Evolutionary conservation across 2,797 vertebrate genomes (phyloP).

Genomic region (Caiman crocodilus): DNA sequence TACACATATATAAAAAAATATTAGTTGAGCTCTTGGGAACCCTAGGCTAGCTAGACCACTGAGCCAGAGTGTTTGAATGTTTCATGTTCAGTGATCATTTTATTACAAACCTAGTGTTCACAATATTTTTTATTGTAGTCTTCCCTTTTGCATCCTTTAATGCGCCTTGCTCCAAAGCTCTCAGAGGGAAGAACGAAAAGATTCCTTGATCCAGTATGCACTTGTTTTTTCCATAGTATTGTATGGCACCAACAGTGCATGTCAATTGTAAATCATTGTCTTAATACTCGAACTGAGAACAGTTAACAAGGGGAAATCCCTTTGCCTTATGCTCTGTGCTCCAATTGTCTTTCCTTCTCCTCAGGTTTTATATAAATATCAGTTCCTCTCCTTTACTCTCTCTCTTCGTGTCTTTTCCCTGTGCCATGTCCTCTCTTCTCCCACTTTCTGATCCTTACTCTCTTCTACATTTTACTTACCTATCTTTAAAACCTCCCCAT

Average conservation of each 20-base stretch:
- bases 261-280: not conserved
- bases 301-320: not conserved
- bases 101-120: not conserved
- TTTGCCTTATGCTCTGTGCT: not conserved
- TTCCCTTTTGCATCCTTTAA: slow-evolving; percentile 29
- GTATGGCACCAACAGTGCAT: not conserved
- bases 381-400: not conserved
- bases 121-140: not conserved
- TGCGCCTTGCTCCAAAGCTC: slow-evolving; percentile 56
- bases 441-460: not conserved
- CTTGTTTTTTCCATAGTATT: not conserved
- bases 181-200: slow-evolving; percentile 37
- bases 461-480: not conserved
- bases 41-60: not conserved
- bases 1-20: not conserved
- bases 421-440: not conserved
- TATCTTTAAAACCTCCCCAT: not conserved
- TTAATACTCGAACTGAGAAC: not conserved
- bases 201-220: not conserved
- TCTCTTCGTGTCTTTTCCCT: not conserved
- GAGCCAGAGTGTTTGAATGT: not conserved
- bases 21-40: not conserved
- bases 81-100: not conserved
- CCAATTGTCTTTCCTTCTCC: not conserved
- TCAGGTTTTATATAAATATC: not conserved